Evolutionary conservation across 2,888 invertebrate species (phyloP).

Genomic region (Leptopilina drosophilae): DNA sequence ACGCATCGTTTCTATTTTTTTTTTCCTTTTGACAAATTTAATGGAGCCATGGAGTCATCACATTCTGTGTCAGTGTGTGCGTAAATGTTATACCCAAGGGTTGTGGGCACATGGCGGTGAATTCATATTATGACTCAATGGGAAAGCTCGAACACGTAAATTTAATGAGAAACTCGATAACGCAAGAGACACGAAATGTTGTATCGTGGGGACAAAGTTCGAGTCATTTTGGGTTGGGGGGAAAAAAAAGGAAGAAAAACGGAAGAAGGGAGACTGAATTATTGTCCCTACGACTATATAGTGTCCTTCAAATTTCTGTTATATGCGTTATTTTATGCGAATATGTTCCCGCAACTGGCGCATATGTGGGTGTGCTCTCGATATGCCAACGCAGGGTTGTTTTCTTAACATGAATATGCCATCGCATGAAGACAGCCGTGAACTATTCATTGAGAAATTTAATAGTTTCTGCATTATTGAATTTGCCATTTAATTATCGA

Average conservation of each 20-base stretch:
- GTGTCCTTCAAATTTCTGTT: constrained; percentile 21
- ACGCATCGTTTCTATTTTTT: constrained; percentile 56
- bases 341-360: background rate
- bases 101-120: constrained; percentile 53
- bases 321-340: constrained; percentile 5
- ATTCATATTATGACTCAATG: constrained; percentile 61
- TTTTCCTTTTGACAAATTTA: constrained; percentile 59
- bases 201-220: too few species aligned
- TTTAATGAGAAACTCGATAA: constrained; percentile 55
- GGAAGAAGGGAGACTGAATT: constrained; percentile 49
- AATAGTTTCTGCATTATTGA: background rate
- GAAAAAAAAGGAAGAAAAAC: constrained; percentile 45
- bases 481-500: background rate
- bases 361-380: background rate
- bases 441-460: constrained; percentile 8
- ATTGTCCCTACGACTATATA: constrained; percentile 36
- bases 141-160: constrained; percentile 61
- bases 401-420: constrained; percentile 39
- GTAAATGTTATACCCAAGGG: constrained; percentile 42
- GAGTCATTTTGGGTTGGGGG: constrained; percentile 23
- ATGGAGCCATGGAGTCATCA: constrained; percentile 51
- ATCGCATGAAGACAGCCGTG: constrained; percentile 24
- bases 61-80: background rate
- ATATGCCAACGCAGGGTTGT: background rate
- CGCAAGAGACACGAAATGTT: constrained; percentile 26